Conservation (phyloP, 2,888 invertebrate species). For the Camptogramma bilineatum region DNA sequence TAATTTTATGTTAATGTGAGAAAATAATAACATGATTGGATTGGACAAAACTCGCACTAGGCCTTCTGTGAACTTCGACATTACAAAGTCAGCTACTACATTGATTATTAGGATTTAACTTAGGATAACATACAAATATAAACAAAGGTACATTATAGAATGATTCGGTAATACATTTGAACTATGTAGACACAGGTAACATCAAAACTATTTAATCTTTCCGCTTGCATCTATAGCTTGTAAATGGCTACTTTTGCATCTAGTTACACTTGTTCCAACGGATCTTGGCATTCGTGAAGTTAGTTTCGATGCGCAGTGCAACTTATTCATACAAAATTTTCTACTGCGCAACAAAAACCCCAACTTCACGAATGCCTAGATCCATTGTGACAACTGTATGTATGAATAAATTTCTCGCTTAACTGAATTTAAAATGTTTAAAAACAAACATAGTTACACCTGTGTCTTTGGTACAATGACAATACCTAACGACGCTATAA, state of each 20-base stretch:
- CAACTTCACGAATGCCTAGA: no score
- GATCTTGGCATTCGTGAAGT: no score
- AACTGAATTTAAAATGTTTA: neutral
- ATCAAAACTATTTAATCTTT: neutral
- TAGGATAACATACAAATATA: conserved; percentile 41
- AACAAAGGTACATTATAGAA: conserved; percentile 72
- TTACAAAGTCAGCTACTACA: conserved; percentile 24
- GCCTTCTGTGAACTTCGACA: conserved; percentile 2
- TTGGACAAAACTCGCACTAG: neutral
- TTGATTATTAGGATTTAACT: conserved; percentile 45
- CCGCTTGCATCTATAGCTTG: no score
- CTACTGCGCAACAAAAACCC: no score
- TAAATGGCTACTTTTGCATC: no score
- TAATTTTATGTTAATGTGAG: neutral
- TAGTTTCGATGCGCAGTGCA: no score
- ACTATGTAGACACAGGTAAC: conserved; percentile 46
- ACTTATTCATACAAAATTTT: no score
- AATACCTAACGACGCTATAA: neutral
- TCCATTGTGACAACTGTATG: neutral
- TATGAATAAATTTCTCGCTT: neutral
- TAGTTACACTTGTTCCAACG: no score
- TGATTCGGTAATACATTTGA: conserved; percentile 69
- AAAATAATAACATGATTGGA: neutral
- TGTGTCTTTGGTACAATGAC: neutral
- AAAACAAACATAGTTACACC: neutral